These are phyloP conservation scores for Spilarctia lutea DNA, from an alignment of 2,888 invertebrate genomes.

Conservation along the genomic window DNA sequence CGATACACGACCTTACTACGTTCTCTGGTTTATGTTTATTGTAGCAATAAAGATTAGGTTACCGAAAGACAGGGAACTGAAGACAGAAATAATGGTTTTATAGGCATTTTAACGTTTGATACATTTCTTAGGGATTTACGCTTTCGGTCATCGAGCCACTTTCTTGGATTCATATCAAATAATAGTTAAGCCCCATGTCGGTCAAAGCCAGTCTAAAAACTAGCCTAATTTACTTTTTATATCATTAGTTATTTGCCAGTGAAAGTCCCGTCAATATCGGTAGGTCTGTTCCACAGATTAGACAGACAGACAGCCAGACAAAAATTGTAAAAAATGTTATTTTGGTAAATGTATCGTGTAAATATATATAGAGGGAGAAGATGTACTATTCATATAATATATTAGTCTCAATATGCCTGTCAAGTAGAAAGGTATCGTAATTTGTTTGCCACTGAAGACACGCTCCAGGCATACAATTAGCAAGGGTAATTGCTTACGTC, in stretches of 20 bases:
- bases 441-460: not conserved
- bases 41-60: conserved; percentile 30
- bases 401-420: not conserved
- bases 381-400: not conserved
- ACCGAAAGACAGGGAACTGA: not conserved
- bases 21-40: conserved; percentile 40
- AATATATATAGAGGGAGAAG: too few relatives aligned
- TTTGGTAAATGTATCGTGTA: too few relatives aligned
- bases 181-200: too few relatives aligned
- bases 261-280: too few relatives aligned
- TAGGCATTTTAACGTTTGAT: not conserved
- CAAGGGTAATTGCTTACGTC: conserved; percentile 19
- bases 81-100: not conserved
- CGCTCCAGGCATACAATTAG: not conserved
- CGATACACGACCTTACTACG: conserved; percentile 29
- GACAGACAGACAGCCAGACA: too few relatives aligned
- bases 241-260: too few relatives aligned
- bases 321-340: too few relatives aligned
- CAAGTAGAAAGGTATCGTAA: not conserved
- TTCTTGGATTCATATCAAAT: not conserved
- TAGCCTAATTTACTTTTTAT: too few relatives aligned
- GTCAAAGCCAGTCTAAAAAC: too few relatives aligned
- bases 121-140: not conserved
- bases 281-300: too few relatives aligned
- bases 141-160: not conserved